Evolutionary conservation across 2,113 vertebrate genomes (phyloP), one percentile per base, ranked within the genome.

Genomic region (Ophthalmolycus amberensis): DNA sequence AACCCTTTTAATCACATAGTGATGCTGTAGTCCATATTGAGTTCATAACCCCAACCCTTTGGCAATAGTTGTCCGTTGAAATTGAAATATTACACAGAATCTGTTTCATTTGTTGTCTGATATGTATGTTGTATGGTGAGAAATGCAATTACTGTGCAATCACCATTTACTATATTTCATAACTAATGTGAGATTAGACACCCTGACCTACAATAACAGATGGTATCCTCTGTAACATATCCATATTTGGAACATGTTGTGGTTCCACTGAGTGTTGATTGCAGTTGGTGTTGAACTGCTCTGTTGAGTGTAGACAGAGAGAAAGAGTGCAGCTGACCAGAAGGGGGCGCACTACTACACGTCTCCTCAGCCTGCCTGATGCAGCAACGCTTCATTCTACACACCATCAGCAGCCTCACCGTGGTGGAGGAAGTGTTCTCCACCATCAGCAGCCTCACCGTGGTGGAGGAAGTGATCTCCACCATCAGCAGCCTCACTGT

Each of bases 331-430:
- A 20, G 4, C n/a, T 64, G 46, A 66, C 79, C 90, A 91, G 82
- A n/a, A 85, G 90, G 80, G 86, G 90, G 90, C 82, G n/a, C 77
- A 75, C 69, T 69, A 74, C 73, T 59, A 86, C 88, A 83, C n/a
- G 8, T 25, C 66, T 68, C 50, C 62, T 62, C 25, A 52, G 22
- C 40, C 44, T 27, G 56, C 29, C 46, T 52, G 14, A 14, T 4
- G 60, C 34, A 50, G 6, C 60, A 72, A 5, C 18, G 29, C 22
- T 40, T 15, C 0, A 65, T 12, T 15, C 18, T 8, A 20, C 22
- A 22, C 58, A 62, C 20, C 18, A 20, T n/a, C 60, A 68, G 32
- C 52, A 69, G 9, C 10, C 59, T 25, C 29, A 29, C 29, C 29
- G 29, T 29, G 25, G 25, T 25, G 25, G 25, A 25, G 25, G 25